A percentile compares a stretch with the other conserved stretches of the same genome.
These are phyloP conservation scores for Mythimna ferrago DNA, from an alignment of 2,888 invertebrate species.

Conservation along the genomic window DNA sequence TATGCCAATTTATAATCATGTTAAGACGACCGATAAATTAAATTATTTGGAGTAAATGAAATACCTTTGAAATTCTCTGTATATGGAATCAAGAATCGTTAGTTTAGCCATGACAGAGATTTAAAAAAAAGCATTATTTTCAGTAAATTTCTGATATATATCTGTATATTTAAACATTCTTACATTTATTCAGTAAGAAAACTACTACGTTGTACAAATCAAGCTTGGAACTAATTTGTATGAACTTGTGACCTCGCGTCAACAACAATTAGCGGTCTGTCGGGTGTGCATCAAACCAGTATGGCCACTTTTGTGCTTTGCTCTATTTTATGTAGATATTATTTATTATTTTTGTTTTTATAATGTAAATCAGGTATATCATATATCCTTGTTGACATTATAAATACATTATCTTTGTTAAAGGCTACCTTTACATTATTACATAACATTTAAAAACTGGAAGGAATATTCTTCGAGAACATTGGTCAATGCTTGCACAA, in stretches of 20 bases:
- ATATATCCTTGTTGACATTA: conserved; percentile 35
- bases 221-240: conserved; percentile 67
- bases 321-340: conserved; percentile 20
- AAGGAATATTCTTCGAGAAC: conserved; percentile 66
- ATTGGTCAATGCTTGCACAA: conserved; percentile 74
- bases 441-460: conserved; percentile 67
- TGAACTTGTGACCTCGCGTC: conserved; percentile 72
- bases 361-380: conserved; percentile 1
- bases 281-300: conserved; percentile 61
- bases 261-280: conserved; percentile 65
- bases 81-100: not conserved
- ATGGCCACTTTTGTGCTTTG: conserved; percentile 34
- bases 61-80: conserved; percentile 1
- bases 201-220: conserved; percentile 50
- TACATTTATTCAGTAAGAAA: not conserved
- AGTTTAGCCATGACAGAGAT: conserved; percentile 18
- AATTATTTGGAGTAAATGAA: conserved; percentile 15
- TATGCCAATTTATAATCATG: conserved; percentile 26
- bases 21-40: conserved; percentile 29
- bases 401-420: conserved; percentile 44
- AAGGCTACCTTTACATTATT: conserved; percentile 63
- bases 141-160: not conserved
- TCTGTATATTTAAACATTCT: not conserved
- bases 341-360: conserved; percentile 2
- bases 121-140: not conserved